These are phyloP conservation scores for Osmerus eperlanus DNA, from an alignment of 2,113 vertebrate species.

Conservation along the genomic window DNA sequence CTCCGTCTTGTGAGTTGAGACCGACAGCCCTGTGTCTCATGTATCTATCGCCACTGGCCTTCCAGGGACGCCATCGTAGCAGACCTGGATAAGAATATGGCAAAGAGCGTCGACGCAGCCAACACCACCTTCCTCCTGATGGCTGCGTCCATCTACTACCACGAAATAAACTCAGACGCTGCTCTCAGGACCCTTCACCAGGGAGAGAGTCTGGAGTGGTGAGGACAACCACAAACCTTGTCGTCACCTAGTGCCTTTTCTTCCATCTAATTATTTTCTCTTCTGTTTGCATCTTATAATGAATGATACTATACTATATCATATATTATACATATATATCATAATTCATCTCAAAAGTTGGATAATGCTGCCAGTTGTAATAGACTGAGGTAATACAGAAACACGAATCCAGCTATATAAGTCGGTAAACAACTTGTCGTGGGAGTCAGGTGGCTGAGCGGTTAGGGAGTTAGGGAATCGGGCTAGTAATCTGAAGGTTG, in stretches of 20 bases:
- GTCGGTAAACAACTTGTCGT: neutral
- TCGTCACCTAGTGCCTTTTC: neutral
- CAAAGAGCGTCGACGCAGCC: conserved; percentile 81
- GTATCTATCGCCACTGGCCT: neutral
- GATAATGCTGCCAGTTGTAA: too few relatives aligned
- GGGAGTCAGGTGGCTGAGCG: too few relatives aligned
- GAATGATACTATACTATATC: too few relatives aligned
- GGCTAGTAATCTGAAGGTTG: too few relatives aligned
- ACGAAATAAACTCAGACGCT: conserved; percentile 80
- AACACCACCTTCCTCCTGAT: conserved; percentile 90
- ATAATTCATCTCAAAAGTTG: too few relatives aligned
- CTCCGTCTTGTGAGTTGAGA: too few relatives aligned
- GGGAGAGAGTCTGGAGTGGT: conserved; percentile 94
- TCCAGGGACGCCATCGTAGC: conserved; percentile 79
- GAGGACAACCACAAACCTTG: conserved; percentile 17
- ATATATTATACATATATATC: too few relatives aligned
- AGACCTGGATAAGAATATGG: conserved; percentile 89
- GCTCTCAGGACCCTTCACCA: conserved; percentile 87
- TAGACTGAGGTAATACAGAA: too few relatives aligned
- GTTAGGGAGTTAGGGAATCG: too few relatives aligned
- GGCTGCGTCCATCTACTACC: conserved; percentile 89
- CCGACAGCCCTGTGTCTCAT: neutral
- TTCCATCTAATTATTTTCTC: neutral
- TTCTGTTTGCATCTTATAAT: too few relatives aligned
- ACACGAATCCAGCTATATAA: too few relatives aligned